Evolutionary conservation across 2,113 vertebrate species (phyloP), one percentile per base, ranked within the genome.

Genomic region (Melanotaenia duboulayi): DNA sequence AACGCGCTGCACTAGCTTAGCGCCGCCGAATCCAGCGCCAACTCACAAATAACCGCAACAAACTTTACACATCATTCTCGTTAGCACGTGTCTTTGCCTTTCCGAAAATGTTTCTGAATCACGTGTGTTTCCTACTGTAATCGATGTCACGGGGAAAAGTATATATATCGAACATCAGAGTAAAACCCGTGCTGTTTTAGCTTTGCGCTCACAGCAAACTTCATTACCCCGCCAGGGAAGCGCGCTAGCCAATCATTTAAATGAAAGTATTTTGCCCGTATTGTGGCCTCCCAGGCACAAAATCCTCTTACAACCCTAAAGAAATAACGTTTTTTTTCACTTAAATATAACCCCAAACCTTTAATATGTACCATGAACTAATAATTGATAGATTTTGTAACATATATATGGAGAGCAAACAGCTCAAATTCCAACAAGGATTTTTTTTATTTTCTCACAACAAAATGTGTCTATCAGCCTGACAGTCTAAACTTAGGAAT

Each of bases 151-250:
- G 23, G 5, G 1, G 54, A 74, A 68, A 1, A 37, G 1, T 17
- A 20, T 24, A 32, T 6, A 19, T 0, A 6, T 20, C 3, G 9
- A 19, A 5, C 2, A 51, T 3, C 13, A 46, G 4, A 24, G 7
- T 20, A 13, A 14, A 6, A 11, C 3, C 0, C 0, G 10, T 1
- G 14, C 11, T 14, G 1, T 19, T 28, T 14, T 22, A 54, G 52
- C 65, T 39, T 16, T 4, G 23, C 13, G 39, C 9, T 8, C 4
- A 39, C 44, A 10, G 61, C 20, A 23, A 48, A 67, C 48, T 90
- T 90, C 3, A 89, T 77, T 64, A 12, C 52, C 91, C 39, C 89
- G 91, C 91, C 90, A 92, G 52, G 52, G 52, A 50, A 23, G 8
- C 4, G 12, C 60, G 14, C 17, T 0, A 72, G 4, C 80, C 84